A percentile compares a stretch with the other conserved stretches of the same genome.
phyloP scores from a whole-genome alignment of 2,797 vertebrate species.

The Setipinna tenuifilis region DNA sequence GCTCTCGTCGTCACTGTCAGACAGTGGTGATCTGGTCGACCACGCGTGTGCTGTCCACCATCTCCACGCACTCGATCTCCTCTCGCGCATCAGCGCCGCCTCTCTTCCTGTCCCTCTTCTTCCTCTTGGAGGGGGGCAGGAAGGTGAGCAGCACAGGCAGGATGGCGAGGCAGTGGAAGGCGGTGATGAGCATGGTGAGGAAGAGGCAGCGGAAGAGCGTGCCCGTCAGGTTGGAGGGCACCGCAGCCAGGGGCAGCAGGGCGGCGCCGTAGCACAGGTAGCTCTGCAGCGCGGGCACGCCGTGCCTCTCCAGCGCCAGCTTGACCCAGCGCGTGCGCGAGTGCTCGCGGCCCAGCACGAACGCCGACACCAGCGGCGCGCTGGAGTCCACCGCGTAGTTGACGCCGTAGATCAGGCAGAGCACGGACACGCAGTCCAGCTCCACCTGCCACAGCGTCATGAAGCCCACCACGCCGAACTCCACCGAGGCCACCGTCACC shows the following conservation, averaged over 20 bases:
- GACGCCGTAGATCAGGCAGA: conserved; percentile 96
- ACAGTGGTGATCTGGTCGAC: conserved; percentile 99
- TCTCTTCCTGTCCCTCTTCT: conserved; percentile 79
- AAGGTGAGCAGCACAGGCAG: conserved; percentile 98
- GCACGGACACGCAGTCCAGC: conserved; percentile 94
- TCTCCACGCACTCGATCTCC: conserved; percentile 97
- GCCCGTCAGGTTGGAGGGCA: conserved; percentile 97
- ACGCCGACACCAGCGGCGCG: conserved; percentile 93
- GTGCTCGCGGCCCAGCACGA: conserved; percentile 91
- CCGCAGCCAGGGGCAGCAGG: conserved; percentile 90
- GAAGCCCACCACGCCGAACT: conserved; percentile 97
- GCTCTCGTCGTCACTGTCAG: background rate
- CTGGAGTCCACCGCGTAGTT: conserved; percentile 96
- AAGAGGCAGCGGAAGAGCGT: conserved; percentile 98
- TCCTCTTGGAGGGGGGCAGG: conserved; percentile 94
- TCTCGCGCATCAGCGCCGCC: conserved; percentile 84
- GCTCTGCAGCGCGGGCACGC: conserved; percentile 94
- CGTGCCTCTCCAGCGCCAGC: conserved; percentile 93
- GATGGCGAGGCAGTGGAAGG: conserved; percentile 97
- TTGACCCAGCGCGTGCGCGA: conserved; percentile 98
- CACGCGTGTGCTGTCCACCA: conserved; percentile 95
- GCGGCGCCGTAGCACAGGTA: conserved; percentile 94
- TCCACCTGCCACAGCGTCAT: conserved; percentile 98
- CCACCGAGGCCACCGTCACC: conserved; percentile 92
- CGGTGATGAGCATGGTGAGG: conserved; percentile 95